Evolutionary conservation across 2,797 vertebrate species (phyloP), one percentile per base, ranked within the genome.

Genomic region (Catharus ustulatus): DNA sequence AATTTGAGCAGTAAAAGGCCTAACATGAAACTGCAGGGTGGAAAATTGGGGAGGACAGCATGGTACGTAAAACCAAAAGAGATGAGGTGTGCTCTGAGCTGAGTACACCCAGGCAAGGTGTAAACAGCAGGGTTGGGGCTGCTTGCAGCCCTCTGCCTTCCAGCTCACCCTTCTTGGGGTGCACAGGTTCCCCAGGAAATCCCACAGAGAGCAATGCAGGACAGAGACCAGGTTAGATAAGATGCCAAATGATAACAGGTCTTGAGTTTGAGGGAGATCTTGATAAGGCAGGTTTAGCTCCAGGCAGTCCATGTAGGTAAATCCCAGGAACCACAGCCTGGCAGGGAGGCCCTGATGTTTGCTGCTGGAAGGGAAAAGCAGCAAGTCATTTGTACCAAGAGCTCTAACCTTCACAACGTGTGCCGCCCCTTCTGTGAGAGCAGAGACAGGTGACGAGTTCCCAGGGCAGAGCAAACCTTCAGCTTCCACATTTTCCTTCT

Each of bases 391-490:
- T 64, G 13, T 32, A 64, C 26, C 38, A 45, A 76, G 51, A 83
- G 22, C 21, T 18, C 38, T 49, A 6, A 15, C 23, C 42, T 68
- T 88, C 64, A 34, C 18, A 69, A 43, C 0, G 0, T 32, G 49
- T 1, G 0, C 73, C 88, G 72, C 29, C 8, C 9, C 14, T 69
- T 43, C 55, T 69, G 40, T 1, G 0, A 61, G 46, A 52, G 20
- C 0, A 0, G 21, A 68, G 19, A 24, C 34, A 83, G 20, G 15
- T n/a, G 38, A 38, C 0, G 0, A 80, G 21, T 40, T 62, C 30
- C 15, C 3, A 2, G 29, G n/a, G 34, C 29, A 92, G 23, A 73
- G 12, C 9, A 34, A 29, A 24, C 45, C 30, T 81, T 89, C 45
- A 89, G 17, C 30, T 63, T 71, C 2, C 1, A 66, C 12, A 6